Evolutionary conservation across 2,113 vertebrate species (phyloP), one percentile per base, ranked within the genome.

Genomic region (Epinephelus moara): DNA sequence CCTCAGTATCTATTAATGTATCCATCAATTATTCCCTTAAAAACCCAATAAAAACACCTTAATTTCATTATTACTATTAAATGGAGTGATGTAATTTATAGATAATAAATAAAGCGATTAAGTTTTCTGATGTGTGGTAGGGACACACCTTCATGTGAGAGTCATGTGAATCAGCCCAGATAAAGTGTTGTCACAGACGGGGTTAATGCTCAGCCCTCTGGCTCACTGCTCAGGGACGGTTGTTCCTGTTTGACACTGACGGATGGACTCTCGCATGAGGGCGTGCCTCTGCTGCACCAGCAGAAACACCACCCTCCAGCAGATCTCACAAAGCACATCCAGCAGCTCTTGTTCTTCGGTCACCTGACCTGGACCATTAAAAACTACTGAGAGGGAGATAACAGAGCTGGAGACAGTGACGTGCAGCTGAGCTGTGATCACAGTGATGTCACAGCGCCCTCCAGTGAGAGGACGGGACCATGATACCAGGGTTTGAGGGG

Each of bases 381-480:
- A 77, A 71, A 55, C 25, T 59, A 53, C 49, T 50, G 15, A 50
- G 40, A 50, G 70, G 55, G 77, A 21, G 56, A 82, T 73, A 17
- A 59, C 52, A 56, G 50, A 52, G 68, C 52, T 59, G 47, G 6
- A 40, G 33, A 50, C 47, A 40, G 8, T 42, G 45, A 69, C 56
- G 57, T 37, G 66, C 45, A 47, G 72, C 12, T 27, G 40, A 6
- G 30, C 15, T 62, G 10, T 47, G 45, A 9, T 52, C 2, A 3
- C 21, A 13, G 10, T 62, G 25, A 57, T 52, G 21, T 49, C n/a
- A 82, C 69, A 61, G 60, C 30, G 45, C 82, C 85, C 87, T 80
- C 88, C 88, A 63, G 79, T 76, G 88, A 55, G 40, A 27, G 50
- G 27, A 56, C 1, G 7, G 11, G 45, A 17, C 17, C 27, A 33